A percentile compares a stretch with the other conserved stretches of the same genome.
These are phyloP conservation scores for Trichacis sp. DNA, from an alignment of 2,888 invertebrate species.

Conservation along the genomic window DNA sequence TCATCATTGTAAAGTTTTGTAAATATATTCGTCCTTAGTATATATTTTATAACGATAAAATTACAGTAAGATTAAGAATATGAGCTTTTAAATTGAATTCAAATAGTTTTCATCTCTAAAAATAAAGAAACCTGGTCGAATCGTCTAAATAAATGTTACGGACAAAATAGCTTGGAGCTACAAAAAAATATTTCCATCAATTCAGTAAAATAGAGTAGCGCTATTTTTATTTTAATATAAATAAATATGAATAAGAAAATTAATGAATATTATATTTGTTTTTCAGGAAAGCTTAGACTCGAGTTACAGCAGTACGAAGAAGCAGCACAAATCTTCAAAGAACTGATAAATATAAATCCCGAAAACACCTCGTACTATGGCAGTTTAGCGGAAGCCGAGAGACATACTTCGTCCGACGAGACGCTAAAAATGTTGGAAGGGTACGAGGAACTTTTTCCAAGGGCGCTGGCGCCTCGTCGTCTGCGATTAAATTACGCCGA, in stretches of 20 bases:
- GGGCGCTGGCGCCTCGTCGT: slow-evolving; percentile 89
- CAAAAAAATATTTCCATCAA: too few relatives aligned
- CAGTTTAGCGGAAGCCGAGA: slow-evolving; percentile 87
- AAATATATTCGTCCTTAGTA: too few relatives aligned
- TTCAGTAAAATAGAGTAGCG: too few relatives aligned
- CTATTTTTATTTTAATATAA: too few relatives aligned
- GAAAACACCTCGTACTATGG: slow-evolving; percentile 95
- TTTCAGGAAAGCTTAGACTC: slow-evolving; percentile 71
- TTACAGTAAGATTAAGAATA: too few relatives aligned
- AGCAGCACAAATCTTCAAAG: slow-evolving; percentile 86
- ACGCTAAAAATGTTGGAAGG: slow-evolving; percentile 85
- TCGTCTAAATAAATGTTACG: too few relatives aligned
- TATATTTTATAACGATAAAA: too few relatives aligned
- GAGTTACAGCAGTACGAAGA: slow-evolving; percentile 73
- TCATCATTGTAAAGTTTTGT: too few relatives aligned
- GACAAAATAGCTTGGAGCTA: too few relatives aligned
- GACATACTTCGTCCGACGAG: slow-evolving; percentile 79
- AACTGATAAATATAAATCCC: slow-evolving; percentile 91
- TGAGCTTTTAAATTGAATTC: too few relatives aligned
- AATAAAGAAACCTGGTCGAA: too few relatives aligned
- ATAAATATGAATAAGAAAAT: slow-evolving; percentile 34
- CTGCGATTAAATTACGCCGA: slow-evolving; percentile 88
- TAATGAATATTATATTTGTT: slow-evolving; percentile 4
- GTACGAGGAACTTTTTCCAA: slow-evolving; percentile 82
- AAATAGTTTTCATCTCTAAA: too few relatives aligned